Evolutionary conservation across 2,113 vertebrate species (phyloP).

Genomic region (Grus americana): DNA sequence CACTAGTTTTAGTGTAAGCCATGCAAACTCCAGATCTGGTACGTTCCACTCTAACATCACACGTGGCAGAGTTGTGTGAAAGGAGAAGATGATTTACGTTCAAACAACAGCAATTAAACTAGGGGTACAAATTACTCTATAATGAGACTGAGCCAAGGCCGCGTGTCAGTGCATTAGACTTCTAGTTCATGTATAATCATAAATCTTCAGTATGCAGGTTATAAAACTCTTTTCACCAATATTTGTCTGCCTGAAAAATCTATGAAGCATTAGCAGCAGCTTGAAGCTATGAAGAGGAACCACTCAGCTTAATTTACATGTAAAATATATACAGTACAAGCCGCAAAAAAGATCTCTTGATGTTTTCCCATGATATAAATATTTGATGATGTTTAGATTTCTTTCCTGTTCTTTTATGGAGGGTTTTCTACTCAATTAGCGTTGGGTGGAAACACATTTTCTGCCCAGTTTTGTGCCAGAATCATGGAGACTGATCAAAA

Average conservation of each 20-base stretch:
- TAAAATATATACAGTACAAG: slow-evolving; percentile 45
- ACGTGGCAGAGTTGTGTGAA: not conserved
- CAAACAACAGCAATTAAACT: slow-evolving; percentile 39
- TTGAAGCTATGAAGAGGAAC: slow-evolving; percentile 33
- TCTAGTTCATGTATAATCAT: slow-evolving; percentile 3
- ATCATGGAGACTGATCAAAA: slow-evolving; percentile 34
- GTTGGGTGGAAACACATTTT: slow-evolving; percentile 38
- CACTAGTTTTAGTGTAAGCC: not conserved
- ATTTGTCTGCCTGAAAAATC: slow-evolving; percentile 37
- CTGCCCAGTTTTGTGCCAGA: slow-evolving; percentile 2
- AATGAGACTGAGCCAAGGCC: slow-evolving; percentile 27
- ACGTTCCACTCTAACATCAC: not conserved
- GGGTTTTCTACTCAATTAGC: slow-evolving; percentile 40
- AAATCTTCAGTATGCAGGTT: slow-evolving; percentile 47
- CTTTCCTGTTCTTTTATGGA: slow-evolving; percentile 39
- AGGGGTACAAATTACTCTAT: not conserved
- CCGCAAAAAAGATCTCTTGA: slow-evolving; percentile 42
- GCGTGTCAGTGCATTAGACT: not conserved
- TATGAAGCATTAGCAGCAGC: slow-evolving; percentile 8
- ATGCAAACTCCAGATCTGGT: not conserved
- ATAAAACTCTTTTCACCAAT: slow-evolving; percentile 44
- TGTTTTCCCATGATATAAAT: slow-evolving; percentile 66
- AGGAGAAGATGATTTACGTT: slow-evolving; percentile 15
- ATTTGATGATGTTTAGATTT: slow-evolving; percentile 71
- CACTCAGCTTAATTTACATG: slow-evolving; percentile 55